Evolutionary conservation across 2,113 vertebrate species (phyloP).

Genomic region (Etia nguti): DNA sequence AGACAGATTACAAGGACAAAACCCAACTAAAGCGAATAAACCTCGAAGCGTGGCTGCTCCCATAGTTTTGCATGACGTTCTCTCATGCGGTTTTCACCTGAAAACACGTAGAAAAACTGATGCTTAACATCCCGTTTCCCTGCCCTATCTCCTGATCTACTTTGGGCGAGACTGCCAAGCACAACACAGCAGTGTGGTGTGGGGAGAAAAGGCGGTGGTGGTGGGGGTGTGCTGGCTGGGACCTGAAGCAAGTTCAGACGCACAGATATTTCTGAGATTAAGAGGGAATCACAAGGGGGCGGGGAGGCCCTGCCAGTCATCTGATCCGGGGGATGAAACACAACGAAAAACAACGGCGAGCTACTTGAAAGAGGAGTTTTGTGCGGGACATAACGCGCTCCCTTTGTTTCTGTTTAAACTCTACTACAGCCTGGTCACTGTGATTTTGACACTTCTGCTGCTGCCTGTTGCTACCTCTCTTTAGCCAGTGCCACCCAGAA

Average conservation of each 20-base stretch:
- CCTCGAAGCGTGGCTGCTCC: neutral
- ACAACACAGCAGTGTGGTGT: constrained; percentile 47
- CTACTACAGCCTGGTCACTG: neutral
- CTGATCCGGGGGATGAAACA: constrained; percentile 41
- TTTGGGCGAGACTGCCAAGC: constrained; percentile 52
- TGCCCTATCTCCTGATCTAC: constrained; percentile 52
- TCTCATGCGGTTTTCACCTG: neutral
- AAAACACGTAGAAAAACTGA: neutral
- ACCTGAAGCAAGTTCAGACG: constrained; percentile 62
- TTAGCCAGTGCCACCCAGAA: neutral
- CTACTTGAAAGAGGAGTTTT: neutral
- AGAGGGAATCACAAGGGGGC: constrained; percentile 31
- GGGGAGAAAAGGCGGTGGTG: neutral
- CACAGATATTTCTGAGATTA: constrained; percentile 63
- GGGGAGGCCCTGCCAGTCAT: constrained; percentile 22
- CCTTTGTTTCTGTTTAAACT: neutral
- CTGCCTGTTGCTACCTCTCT: neutral
- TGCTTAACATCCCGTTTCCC: constrained; percentile 29
- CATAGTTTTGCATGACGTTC: neutral
- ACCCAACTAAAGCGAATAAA: neutral
- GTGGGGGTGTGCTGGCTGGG: constrained; percentile 24
- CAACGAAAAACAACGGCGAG: neutral
- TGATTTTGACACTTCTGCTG: neutral
- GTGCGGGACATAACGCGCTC: neutral
- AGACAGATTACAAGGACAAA: neutral